phyloP scores from a whole-genome alignment of 2,113 vertebrate species.

The Falco punctatus region DNA sequence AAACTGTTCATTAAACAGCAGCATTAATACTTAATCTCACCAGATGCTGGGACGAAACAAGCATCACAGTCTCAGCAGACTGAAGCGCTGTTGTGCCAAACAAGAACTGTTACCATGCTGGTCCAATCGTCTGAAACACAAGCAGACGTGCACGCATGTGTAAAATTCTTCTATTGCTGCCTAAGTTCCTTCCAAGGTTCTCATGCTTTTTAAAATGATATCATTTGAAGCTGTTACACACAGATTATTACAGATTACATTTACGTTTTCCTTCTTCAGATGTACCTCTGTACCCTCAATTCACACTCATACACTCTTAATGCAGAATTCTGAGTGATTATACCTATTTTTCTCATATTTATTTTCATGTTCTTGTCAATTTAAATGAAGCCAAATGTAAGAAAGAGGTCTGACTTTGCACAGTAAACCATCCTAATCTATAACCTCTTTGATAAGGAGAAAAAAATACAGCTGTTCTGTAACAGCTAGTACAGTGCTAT shows the following conservation, averaged over 20 bases:
- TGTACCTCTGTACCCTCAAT: background rate
- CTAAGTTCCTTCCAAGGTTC: background rate
- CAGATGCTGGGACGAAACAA: conserved; percentile 10
- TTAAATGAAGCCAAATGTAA: background rate
- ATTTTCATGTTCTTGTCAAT: background rate
- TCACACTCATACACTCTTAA: background rate
- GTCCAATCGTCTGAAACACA: background rate
- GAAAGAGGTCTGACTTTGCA: background rate
- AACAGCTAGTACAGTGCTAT: rapidly evolving
- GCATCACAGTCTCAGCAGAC: background rate
- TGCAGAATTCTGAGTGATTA: background rate
- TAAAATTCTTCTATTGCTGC: background rate
- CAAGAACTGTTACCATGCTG: background rate
- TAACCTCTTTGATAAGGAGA: background rate
- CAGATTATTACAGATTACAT: background rate
- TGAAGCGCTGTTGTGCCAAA: background rate
- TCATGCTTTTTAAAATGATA: background rate
- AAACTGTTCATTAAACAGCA: conserved; percentile 35
- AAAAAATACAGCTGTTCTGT: background rate
- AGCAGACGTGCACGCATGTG: rapidly evolving
- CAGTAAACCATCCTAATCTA: background rate
- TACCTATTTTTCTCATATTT: background rate
- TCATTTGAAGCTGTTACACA: background rate
- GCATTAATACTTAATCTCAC: conserved; percentile 24
- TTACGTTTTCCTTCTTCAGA: background rate